Percentiles rank a stretch among this genome's conserved stretches.
These are phyloP conservation scores for Eledona agricola DNA, from an alignment of 2,888 invertebrate genomes.

Conservation along the genomic window DNA sequence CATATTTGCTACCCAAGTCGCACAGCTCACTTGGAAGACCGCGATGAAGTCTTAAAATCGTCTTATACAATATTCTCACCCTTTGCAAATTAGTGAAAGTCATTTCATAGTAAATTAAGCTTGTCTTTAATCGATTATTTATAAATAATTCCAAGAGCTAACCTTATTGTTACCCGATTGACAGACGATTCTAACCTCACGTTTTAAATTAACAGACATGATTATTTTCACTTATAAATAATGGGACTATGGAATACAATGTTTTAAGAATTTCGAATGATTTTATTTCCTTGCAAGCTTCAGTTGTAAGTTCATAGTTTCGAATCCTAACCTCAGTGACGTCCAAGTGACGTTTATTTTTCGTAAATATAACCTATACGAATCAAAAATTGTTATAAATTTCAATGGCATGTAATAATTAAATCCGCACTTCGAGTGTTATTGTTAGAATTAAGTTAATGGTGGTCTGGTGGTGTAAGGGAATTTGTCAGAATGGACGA, in stretches of 20 bases:
- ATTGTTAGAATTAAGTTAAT: too few species aligned
- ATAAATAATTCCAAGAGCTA: too few species aligned
- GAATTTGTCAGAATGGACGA: constrained; percentile 12
- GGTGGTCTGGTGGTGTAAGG: background rate
- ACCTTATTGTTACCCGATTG: too few species aligned
- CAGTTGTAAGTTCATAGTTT: too few species aligned
- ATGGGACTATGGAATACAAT: too few species aligned
- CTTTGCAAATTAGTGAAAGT: constrained; percentile 60
- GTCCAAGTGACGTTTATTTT: background rate
- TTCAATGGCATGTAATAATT: background rate
- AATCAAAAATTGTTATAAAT: constrained; percentile 5
- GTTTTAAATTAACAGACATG: background rate
- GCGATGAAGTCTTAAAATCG: constrained; percentile 68
- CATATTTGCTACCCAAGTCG: constrained; percentile 69
- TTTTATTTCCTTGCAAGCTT: too few species aligned
- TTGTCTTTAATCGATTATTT: too few species aligned
- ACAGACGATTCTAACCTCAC: background rate
- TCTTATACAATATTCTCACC: constrained; percentile 69
- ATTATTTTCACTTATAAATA: constrained; percentile 1
- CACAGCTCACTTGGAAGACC: constrained; percentile 68
- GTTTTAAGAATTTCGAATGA: too few species aligned
- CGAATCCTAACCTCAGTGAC: constrained; percentile 1
- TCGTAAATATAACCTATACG: constrained; percentile 23
- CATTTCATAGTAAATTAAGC: too few species aligned
- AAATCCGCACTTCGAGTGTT: too few species aligned